A percentile compares a stretch with the other conserved stretches of the same genome.
phyloP scores from a whole-genome alignment of 2,888 invertebrate genomes.

The Papilio demoleus region DNA sequence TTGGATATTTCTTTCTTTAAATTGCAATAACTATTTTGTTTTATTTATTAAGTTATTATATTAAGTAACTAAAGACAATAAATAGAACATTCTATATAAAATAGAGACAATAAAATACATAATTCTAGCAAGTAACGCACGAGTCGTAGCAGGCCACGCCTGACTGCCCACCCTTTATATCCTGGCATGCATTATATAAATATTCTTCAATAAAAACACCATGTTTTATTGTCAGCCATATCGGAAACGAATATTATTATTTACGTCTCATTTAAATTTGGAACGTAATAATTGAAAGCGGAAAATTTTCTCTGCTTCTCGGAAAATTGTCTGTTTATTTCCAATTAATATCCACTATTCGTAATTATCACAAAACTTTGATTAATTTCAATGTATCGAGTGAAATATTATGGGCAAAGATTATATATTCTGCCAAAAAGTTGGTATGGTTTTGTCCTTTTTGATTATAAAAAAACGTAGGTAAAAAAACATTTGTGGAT shows the following conservation, averaged over 20 bases:
- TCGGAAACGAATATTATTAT: slow-evolving; percentile 24
- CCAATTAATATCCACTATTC: neutral
- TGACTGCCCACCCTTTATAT: slow-evolving; percentile 44
- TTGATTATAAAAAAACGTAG: too few species aligned
- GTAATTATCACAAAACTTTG: too few species aligned
- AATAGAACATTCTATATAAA: too few species aligned
- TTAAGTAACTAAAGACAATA: too few species aligned
- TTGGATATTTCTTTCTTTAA: too few species aligned
- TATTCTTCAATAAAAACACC: slow-evolving; percentile 9
- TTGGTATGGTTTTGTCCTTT: too few species aligned
- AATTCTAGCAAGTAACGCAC: slow-evolving; percentile 45
- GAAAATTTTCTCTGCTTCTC: neutral
- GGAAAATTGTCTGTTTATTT: neutral
- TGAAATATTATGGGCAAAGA: too few species aligned
- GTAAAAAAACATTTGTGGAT: too few species aligned
- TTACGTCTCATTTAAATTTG: neutral
- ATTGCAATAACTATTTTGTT: too few species aligned
- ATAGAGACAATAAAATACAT: neutral
- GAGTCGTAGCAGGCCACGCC: slow-evolving; percentile 40
- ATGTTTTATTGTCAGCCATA: neutral
- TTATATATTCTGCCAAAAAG: too few species aligned
- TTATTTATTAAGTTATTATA: too few species aligned
- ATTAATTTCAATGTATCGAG: too few species aligned
- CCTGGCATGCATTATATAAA: slow-evolving; percentile 26
- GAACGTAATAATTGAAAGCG: neutral